Evolutionary conservation across 2,797 vertebrate genomes (phyloP).

Genomic region (Psittacula derbiana): DNA sequence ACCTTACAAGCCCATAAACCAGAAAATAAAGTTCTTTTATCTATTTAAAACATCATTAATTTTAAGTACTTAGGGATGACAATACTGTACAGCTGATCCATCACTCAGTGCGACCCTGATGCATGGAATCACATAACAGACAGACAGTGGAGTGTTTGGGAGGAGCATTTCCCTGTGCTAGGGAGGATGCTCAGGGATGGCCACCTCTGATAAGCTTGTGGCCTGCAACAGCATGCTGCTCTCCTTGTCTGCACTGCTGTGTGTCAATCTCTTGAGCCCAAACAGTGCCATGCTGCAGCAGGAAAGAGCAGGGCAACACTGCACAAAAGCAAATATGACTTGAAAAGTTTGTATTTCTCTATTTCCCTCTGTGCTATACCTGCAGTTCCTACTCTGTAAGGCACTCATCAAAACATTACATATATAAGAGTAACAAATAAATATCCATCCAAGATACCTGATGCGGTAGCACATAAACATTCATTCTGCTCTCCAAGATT

Average conservation of each 20-base stretch:
- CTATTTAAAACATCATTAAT: not conserved
- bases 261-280: not conserved
- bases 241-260: not conserved
- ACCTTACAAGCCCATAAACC: not conserved
- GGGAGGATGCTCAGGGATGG: not conserved
- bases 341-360: not conserved
- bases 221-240: rapidly evolving
- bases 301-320: not conserved
- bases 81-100: not conserved
- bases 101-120: not conserved
- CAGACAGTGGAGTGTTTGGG: rapidly evolving
- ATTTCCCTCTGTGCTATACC: not conserved
- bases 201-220: not conserved
- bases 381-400: not conserved
- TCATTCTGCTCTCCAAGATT: not conserved
- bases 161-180: not conserved
- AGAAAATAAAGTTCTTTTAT: conserved; percentile 6
- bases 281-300: not conserved
- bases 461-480: not conserved
- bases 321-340: rapidly evolving
- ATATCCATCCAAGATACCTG: not conserved
- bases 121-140: rapidly evolving
- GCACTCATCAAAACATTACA: not conserved
- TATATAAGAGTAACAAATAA: not conserved
- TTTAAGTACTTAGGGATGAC: not conserved